Conservation (phyloP, 2,888 invertebrate genomes). For the Azorinus chamasolen region DNA sequence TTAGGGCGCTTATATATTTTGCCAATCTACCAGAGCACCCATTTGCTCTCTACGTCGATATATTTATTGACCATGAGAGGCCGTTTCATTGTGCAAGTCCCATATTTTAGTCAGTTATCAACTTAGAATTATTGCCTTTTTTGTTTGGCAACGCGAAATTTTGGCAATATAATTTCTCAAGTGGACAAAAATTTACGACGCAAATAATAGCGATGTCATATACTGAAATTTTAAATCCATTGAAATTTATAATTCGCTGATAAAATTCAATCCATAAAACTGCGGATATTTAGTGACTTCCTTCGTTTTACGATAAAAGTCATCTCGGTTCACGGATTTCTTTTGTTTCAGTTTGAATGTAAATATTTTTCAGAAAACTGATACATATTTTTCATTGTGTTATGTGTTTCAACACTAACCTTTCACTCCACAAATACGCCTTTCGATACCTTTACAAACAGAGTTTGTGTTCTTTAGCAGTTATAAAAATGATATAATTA, state of each 20-base stretch:
- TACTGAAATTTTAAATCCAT: constrained; percentile 44
- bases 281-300: no score
- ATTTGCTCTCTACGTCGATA: constrained; percentile 41
- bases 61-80: constrained; percentile 58
- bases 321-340: no score
- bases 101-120: constrained; percentile 66
- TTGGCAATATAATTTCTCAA: constrained; percentile 59
- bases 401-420: no score
- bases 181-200: constrained; percentile 50
- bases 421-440: no score
- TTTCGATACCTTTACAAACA: no score
- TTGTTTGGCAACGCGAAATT: constrained; percentile 60
- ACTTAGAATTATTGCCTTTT: constrained; percentile 62
- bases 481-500: no score
- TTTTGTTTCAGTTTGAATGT: no score
- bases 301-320: no score
- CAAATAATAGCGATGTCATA: constrained; percentile 55
- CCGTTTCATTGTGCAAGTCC: constrained; percentile 33
- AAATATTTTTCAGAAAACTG: no score
- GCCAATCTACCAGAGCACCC: constrained; percentile 27
- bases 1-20: constrained; percentile 26
- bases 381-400: no score
- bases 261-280: constrained; percentile 17
- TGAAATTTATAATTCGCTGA: constrained; percentile 49
- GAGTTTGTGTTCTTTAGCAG: no score